phyloP scores from a whole-genome alignment of 2,797 vertebrate genomes.

The Glyptemys insculpta region DNA sequence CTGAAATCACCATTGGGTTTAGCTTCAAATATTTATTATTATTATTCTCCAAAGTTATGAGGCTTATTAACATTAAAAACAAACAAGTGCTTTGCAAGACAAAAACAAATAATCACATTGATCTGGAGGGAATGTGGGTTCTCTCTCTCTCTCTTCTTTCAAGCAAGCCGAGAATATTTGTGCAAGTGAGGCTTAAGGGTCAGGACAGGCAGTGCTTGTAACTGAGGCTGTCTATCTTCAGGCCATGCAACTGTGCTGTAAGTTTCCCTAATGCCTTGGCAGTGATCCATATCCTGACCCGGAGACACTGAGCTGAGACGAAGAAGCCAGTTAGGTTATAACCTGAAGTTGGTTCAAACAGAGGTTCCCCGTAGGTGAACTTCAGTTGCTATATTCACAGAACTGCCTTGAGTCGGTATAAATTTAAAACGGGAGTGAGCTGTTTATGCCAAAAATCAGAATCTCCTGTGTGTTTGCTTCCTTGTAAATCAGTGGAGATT shows the following conservation, averaged over 20 bases:
- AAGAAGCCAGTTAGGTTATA: conserved; percentile 71
- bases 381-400: background rate
- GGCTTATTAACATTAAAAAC: conserved; percentile 31
- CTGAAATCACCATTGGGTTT: background rate
- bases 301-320: conserved; percentile 9
- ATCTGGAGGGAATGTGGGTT: background rate
- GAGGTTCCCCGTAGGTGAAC: conserved; percentile 31
- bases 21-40: background rate
- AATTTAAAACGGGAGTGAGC: background rate
- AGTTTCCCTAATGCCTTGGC: conserved; percentile 56
- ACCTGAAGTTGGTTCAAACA: conserved; percentile 58
- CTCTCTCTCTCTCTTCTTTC: conserved; percentile 51
- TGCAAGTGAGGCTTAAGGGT: conserved; percentile 40
- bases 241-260: conserved; percentile 2
- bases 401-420: background rate
- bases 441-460: background rate
- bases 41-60: background rate
- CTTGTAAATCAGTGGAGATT: background rate
- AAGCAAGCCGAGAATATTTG: conserved; percentile 20
- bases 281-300: conserved; percentile 35
- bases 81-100: conserved; percentile 30
- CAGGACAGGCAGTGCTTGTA: conserved; percentile 48
- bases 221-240: conserved; percentile 46
- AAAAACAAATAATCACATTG: background rate
- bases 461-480: background rate